phyloP scores from a whole-genome alignment of 2,113 vertebrate genomes.

The Aldabrachelys gigantea region DNA sequence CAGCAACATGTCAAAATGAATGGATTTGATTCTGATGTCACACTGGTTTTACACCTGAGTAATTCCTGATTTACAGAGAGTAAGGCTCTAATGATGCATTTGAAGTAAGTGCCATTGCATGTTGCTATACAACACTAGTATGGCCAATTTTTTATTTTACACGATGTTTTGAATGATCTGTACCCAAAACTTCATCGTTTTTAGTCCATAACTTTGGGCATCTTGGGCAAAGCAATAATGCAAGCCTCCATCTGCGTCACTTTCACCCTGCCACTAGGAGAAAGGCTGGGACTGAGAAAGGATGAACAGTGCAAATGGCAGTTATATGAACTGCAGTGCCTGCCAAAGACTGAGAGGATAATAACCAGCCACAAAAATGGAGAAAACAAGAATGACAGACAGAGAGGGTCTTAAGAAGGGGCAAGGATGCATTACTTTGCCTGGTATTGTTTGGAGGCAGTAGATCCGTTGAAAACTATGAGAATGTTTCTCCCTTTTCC shows the following conservation, averaged over 20 bases:
- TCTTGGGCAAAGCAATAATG: neutral
- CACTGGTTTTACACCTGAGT: neutral
- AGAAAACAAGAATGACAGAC: conserved; percentile 31
- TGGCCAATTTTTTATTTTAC: neutral
- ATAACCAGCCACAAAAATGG: neutral
- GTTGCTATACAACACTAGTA: neutral
- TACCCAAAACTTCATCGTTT: neutral
- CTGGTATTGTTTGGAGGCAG: neutral
- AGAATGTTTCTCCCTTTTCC: conserved; percentile 4
- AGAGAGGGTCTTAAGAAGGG: conserved; percentile 16
- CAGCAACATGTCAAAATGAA: neutral
- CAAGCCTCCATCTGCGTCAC: neutral
- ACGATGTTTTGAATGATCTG: neutral
- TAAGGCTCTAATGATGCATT: neutral
- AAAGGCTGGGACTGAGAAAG: neutral
- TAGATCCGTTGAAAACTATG: neutral
- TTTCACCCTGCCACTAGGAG: neutral
- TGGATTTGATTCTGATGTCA: neutral
- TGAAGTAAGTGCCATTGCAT: neutral
- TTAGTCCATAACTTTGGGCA: neutral
- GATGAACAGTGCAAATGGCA: neutral
- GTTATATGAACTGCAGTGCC: neutral
- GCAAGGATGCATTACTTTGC: neutral
- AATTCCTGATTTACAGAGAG: neutral
- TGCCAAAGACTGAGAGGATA: neutral